A percentile compares a stretch with the other conserved stretches of the same genome.
Conservation (phyloP, 1,140 invertebrate species). For the Gonioctena quinquepunctata region DNA sequence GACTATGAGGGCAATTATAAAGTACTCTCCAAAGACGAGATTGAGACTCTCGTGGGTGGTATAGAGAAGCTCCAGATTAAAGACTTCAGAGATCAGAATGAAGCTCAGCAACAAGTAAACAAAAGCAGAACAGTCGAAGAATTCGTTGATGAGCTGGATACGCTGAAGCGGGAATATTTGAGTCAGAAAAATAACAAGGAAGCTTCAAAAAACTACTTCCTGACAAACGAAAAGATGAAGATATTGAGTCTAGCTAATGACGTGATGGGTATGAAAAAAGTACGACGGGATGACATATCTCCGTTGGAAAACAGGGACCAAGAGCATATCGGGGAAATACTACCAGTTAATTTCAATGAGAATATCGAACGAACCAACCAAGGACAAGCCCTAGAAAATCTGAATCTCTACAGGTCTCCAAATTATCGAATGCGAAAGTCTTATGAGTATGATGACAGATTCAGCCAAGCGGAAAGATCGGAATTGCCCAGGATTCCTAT, state of each 20-base stretch:
- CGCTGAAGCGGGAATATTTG: not conserved
- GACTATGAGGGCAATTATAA: constrained; percentile 42
- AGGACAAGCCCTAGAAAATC: not conserved
- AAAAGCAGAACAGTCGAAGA: not conserved
- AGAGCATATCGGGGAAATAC: constrained; percentile 53
- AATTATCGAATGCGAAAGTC: not conserved
- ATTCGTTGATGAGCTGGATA: not conserved
- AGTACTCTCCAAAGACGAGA: constrained; percentile 39
- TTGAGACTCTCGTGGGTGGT: constrained; percentile 33
- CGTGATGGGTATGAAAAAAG: not conserved
- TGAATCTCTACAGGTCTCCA: not conserved
- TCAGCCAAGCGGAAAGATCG: not conserved
- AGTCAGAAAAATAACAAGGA: not conserved
- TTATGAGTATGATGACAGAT: not conserved
- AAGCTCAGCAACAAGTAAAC: not conserved
- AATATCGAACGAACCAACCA: constrained; percentile 2
- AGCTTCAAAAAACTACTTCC: not conserved
- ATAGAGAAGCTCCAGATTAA: not conserved
- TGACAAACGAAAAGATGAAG: not conserved
- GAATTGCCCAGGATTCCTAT: constrained; percentile 29
- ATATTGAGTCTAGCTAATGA: not conserved
- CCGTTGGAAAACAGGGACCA: constrained; percentile 34
- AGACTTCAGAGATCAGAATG: not conserved
- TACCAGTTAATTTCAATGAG: constrained; percentile 43
- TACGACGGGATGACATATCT: constrained; percentile 44